Base-by-base conservation (phyloP, 2,888 invertebrate species). In the Hanleya hanleyi region DNA sequence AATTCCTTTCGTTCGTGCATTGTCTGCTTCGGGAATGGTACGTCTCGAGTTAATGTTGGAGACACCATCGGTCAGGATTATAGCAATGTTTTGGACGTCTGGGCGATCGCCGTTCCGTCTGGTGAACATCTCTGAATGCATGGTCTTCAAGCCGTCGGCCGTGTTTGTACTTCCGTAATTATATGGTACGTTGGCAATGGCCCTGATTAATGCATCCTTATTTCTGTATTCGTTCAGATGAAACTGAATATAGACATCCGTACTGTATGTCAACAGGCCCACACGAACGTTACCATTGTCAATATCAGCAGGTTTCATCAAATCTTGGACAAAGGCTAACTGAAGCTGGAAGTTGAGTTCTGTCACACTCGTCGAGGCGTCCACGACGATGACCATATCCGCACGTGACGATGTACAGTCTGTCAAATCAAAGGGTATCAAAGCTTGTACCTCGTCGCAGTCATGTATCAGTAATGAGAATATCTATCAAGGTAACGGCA, bases 321-420 rank as follows among this genome's bases (percentile, higher is more conserved):
- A 80, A 29, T 82, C 70, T 69, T 83, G 83, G 26, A 81, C 69
- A 51, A 84, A 84, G 32, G 81, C 77, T 57, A 81, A 70, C 78
- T 83, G 81, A 35, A 76, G 70, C 51, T 77, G 65, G 68, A 84
- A 84, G 67, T 81, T 82, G 29, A 49, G 57, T 61, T 76, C 70
- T n/a, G 81, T 82, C 57, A 86, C 81, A 67, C 84, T 84, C 12
- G 80, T 82, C 1, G 86, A 86, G 29, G 82, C 76, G 73, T 86
- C 86, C 61, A 86, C 73, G 29, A 83, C 71, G 57, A 85, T 79
- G 15, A 85, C 78, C 33, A 81, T 22, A 70, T 81, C 81, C 1
- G 64, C 64, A 1, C 74, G 62, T 12, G 77, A 67, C 37, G 65
- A 71, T 38, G 65, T 37, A 71, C 78, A 78, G 50, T 69, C 78